Evolutionary conservation across 2,888 invertebrate genomes (phyloP).

Genomic region (Blomia tropicalis): DNA sequence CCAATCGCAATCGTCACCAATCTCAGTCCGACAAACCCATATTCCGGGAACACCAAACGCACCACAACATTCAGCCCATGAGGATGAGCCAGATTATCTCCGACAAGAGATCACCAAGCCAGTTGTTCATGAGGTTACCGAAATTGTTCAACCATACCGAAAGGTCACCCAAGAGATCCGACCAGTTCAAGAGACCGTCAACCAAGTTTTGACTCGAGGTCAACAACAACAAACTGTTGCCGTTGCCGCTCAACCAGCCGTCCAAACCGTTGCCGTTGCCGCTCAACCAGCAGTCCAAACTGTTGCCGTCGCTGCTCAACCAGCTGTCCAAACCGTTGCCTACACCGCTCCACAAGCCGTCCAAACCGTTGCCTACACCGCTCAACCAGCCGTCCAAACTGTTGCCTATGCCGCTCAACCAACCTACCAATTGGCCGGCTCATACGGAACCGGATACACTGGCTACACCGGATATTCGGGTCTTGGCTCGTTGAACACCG

Average conservation of each 20-base stretch:
- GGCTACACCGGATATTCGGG: neutral
- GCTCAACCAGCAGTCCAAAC: neutral
- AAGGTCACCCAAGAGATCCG: neutral
- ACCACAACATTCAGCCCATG: neutral
- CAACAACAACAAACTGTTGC: neutral
- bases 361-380: neutral
- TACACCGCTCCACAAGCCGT: neutral
- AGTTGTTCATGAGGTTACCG: slow-evolving; percentile 1
- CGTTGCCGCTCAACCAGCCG: neutral
- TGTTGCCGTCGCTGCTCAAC: neutral
- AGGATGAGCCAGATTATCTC: slow-evolving; percentile 1
- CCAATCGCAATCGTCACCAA: slow-evolving; percentile 8
- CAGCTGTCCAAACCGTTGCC: slow-evolving; percentile 2
- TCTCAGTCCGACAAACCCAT: neutral
- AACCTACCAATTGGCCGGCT: neutral
- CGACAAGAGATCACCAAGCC: slow-evolving; percentile 8
- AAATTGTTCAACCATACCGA: neutral
- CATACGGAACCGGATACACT: neutral
- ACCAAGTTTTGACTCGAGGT: slow-evolving; percentile 6
- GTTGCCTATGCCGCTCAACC: slow-evolving; percentile 2
- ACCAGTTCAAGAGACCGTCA: slow-evolving; percentile 5
- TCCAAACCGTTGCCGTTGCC: slow-evolving; percentile 1
- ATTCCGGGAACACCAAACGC: neutral
- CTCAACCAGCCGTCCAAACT: neutral
- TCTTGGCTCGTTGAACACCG: no score